phyloP scores from a whole-genome alignment of 2,113 vertebrate species.

The Odocoileus hemionus region DNA sequence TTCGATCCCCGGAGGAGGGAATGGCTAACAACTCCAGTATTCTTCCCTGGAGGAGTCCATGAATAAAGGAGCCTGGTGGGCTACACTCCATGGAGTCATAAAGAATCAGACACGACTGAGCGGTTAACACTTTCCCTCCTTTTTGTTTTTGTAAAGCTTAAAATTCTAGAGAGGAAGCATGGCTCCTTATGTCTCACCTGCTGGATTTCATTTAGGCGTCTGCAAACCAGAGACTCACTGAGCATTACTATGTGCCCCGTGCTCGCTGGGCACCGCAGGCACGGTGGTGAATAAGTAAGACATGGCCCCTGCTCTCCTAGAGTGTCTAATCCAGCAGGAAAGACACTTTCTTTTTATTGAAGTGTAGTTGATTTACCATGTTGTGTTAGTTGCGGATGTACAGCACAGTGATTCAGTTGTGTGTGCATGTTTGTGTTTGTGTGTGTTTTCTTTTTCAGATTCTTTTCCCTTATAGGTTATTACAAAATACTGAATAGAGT shows the following conservation, averaged over 20 bases:
- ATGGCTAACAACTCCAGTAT: neutral
- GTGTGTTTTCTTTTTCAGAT: neutral
- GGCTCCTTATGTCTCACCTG: neutral
- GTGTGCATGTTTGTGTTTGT: neutral
- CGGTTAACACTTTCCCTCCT: neutral
- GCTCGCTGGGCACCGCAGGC: neutral
- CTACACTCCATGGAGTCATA: neutral
- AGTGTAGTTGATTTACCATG: neutral
- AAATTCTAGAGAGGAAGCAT: neutral
- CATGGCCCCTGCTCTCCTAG: neutral
- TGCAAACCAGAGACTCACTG: neutral
- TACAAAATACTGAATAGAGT: neutral
- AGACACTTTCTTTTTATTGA: neutral
- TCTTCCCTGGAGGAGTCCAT: neutral
- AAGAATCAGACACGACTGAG: neutral
- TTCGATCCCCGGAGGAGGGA: neutral
- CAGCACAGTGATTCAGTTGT: neutral
- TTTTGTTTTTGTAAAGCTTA: neutral
- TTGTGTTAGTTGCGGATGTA: neutral
- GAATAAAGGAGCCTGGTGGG: neutral
- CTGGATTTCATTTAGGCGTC: neutral
- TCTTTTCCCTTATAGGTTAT: neutral
- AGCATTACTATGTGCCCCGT: accelerated
- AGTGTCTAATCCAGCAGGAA: neutral
- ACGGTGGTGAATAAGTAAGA: neutral